Percentiles rank a stretch among this genome's conserved stretches.
phyloP scores from a whole-genome alignment of 1,140 invertebrate species.

The Rhopalosiphum padi region DNA sequence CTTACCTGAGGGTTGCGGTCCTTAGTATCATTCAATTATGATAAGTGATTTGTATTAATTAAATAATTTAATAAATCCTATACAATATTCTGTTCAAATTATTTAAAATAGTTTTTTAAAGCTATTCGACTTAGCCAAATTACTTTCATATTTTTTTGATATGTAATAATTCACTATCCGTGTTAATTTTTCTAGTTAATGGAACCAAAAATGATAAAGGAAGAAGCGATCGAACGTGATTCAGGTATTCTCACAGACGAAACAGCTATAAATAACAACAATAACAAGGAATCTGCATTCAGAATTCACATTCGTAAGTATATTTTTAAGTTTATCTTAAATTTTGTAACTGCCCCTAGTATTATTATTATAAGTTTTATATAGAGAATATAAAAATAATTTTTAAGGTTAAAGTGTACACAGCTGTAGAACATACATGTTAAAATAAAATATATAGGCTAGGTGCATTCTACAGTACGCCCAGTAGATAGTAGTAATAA shows the following conservation, averaged over 20 bases:
- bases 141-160: too few relatives aligned
- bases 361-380: neutral
- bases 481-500: neutral
- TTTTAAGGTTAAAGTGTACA: neutral
- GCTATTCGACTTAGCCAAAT: neutral
- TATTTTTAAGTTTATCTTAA: neutral
- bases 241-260: neutral
- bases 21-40: neutral
- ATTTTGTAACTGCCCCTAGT: neutral
- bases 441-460: neutral
- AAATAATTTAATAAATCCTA: neutral
- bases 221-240: slow-evolving; percentile 41
- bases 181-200: slow-evolving; percentile 46
- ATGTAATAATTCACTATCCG: neutral
- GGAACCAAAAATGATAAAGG: slow-evolving; percentile 51
- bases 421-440: neutral
- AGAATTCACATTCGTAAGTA: slow-evolving; percentile 54
- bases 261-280: neutral
- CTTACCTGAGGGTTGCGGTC: neutral
- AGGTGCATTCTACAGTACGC: neutral
- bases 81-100: neutral
- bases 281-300: slow-evolving; percentile 47
- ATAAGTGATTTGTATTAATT: neutral
- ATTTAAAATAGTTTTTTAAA: neutral
- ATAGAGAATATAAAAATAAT: neutral